Evolutionary conservation across 2,113 vertebrate genomes (phyloP), one percentile per base, ranked within the genome.

Genomic region (Ceyx melanurus): DNA sequence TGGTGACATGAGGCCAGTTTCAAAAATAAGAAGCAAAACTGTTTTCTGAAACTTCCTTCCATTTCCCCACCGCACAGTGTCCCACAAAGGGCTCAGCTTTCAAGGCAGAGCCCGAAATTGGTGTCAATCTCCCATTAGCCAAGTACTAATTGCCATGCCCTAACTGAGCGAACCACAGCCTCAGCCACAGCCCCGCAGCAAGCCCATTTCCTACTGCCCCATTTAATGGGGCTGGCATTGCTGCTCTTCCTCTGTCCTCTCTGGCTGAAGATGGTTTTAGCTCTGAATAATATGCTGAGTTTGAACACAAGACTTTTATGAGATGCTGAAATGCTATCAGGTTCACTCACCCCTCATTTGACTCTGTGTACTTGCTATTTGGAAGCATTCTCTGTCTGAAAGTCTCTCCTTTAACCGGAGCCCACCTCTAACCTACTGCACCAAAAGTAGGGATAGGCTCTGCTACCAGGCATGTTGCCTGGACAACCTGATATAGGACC

Each of bases 21-120:
- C 42, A 84, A 87, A 89, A 74, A 90, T 28, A 75, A 86, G 43
- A 80, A 74, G 23, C 10, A 83, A 83, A 90, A 26, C 19, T 67
- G 22, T 75, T 88, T 90, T 77, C 40, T 74, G 82, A 46, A 82
- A 67, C 65, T 62, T 85, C 31, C 21, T 66, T 17, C 5, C 23
- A 10, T 58, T 58, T 86, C 23, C 29, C 11, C 15, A 60, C 23
- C 1, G 1, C 0, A 0, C 22, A 0, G 0, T 58, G 48, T 29
- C 43, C 60, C n/a, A 48, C 61, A 29, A 9, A 81, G 15, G 15
- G 28, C 35, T 80, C 72, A 92, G 31, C 28, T 67, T 77, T 76
- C 35, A 84, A 76, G 19, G 15, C 64, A 83, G 51, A 56, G 35
- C 17, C 45, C 16, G 13, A 51, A 65, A 42, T 56, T 45, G 65